Evolutionary conservation across 2,888 invertebrate species (phyloP).

Genomic region (Drosophila colorata): DNA sequence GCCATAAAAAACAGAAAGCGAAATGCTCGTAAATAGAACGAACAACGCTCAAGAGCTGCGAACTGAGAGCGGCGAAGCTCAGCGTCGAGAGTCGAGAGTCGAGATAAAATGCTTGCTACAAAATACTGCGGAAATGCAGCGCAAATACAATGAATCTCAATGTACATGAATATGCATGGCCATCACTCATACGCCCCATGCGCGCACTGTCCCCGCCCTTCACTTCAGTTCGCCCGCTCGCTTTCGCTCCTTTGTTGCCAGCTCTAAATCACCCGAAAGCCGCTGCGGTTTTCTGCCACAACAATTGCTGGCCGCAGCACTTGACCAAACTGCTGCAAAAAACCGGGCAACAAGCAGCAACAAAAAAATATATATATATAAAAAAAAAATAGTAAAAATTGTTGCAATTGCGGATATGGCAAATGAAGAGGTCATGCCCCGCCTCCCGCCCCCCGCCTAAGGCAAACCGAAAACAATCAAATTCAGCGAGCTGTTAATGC

Average conservation of each 20-base stretch:
- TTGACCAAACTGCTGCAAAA: slow-evolving; percentile 51
- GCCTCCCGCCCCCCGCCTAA: neutral
- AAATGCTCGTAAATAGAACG: slow-evolving; percentile 72
- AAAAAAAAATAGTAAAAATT: neutral
- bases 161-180: slow-evolving; percentile 78
- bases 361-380: slow-evolving; percentile 6
- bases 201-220: neutral
- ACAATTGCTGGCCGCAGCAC: slow-evolving; percentile 66
- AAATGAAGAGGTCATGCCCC: slow-evolving; percentile 35
- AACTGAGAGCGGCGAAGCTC: neutral
- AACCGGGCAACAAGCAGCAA: slow-evolving; percentile 7
- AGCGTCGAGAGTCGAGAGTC: slow-evolving; percentile 3
- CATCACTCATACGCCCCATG: slow-evolving; percentile 77
- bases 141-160: slow-evolving; percentile 78
- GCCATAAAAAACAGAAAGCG: slow-evolving; percentile 59
- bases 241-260: slow-evolving; percentile 25
- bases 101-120: slow-evolving; percentile 44
- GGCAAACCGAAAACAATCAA: slow-evolving; percentile 41
- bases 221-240: too few species aligned
- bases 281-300: slow-evolving; percentile 72
- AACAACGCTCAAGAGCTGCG: slow-evolving; percentile 58
- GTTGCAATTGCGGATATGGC: slow-evolving; percentile 38
- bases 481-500: slow-evolving; percentile 54
- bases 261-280: slow-evolving; percentile 59
- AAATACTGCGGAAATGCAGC: slow-evolving; percentile 77